Percentiles rank a stretch among this genome's conserved stretches.
phyloP scores from a whole-genome alignment of 1,140 invertebrate species.

The Scaptomyza graminum region DNA sequence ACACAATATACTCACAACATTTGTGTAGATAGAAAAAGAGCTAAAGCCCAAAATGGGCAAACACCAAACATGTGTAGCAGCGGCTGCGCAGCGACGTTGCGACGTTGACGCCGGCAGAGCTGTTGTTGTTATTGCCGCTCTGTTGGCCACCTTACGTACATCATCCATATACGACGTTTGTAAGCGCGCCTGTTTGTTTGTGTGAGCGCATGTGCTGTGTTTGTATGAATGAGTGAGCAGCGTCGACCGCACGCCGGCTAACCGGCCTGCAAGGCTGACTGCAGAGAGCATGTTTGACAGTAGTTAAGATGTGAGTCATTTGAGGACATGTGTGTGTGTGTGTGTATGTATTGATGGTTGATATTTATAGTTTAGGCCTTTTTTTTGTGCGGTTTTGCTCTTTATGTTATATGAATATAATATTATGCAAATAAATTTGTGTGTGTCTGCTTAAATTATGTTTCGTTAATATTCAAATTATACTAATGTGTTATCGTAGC shows the following conservation, averaged over 20 bases:
- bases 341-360: conserved; percentile 27
- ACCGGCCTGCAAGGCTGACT: conserved; percentile 54
- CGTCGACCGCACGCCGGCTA: conserved; percentile 39
- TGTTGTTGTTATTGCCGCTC: conserved; percentile 49
- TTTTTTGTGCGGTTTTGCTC: conserved; percentile 44
- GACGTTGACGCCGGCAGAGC: conserved; percentile 28
- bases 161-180: conserved; percentile 3
- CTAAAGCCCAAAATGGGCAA: conserved; percentile 63
- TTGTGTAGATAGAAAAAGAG: conserved; percentile 43
- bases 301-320: conserved; percentile 57
- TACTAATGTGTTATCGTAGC: conserved; percentile 58
- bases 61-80: conserved; percentile 69
- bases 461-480: conserved; percentile 62
- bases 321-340: conserved; percentile 27
- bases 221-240: conserved; percentile 62
- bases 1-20: conserved; percentile 6
- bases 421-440: too few relatives aligned
- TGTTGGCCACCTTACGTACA: conserved; percentile 42
- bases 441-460: conserved; percentile 14
- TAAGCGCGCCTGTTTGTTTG: conserved; percentile 43
- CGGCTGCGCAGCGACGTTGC: conserved; percentile 37
- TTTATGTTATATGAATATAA: conserved; percentile 17
- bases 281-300: conserved; percentile 46
- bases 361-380: conserved; percentile 59
- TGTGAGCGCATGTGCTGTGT: conserved; percentile 42